Evolutionary conservation across 2,888 invertebrate genomes (phyloP), one percentile per base, ranked within the genome.

Genomic region (Fragum whitleyi): DNA sequence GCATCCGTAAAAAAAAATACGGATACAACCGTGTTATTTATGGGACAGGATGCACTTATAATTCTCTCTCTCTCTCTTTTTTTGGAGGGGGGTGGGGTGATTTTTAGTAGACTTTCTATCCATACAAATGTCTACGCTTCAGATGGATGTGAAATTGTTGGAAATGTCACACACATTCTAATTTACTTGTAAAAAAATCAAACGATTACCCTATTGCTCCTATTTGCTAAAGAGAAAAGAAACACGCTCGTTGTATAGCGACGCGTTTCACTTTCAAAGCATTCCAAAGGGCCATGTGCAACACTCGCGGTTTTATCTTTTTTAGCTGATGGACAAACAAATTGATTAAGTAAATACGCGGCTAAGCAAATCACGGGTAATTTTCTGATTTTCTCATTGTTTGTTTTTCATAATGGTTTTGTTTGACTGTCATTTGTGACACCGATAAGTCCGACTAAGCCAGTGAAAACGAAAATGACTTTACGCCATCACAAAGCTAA

Each of bases 371-470:
- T 62, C 26, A 51, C 51, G 21, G 11, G 61, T 71, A 39, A 69
- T 69, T 73, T 70, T 74, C 62, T 57, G 62, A 68, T 73, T 55
- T 77, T 42, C 47, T 29, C 55, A 59, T 32, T 77, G 77, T 77
- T 77, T 77, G 61, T 68, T 67, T 77, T 72, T 73, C 68, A 61
- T 77, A 77, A 77, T 77, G 57, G 73, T 16, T 28, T 23, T 77
- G 77, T 77, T 73, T 77, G 68, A 55, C 47, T 47, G 29, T 36
- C 68, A 32, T 67, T 73, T 59, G 51, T 53, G 39, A 23, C 70
- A 36, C 29, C 23, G 77, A 77, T 71, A 71, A 75, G 39, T 59
- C 69, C 51, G 42, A 36, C 11, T 57, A 57, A 57, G 23, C n/a
- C 57, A 57, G 65, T 23, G 39, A 42, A 65, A 23, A 42, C 39